Evolutionary conservation across 2,888 invertebrate species (phyloP), one percentile per base, ranked within the genome.

Genomic region (Drosophila leonis): DNA sequence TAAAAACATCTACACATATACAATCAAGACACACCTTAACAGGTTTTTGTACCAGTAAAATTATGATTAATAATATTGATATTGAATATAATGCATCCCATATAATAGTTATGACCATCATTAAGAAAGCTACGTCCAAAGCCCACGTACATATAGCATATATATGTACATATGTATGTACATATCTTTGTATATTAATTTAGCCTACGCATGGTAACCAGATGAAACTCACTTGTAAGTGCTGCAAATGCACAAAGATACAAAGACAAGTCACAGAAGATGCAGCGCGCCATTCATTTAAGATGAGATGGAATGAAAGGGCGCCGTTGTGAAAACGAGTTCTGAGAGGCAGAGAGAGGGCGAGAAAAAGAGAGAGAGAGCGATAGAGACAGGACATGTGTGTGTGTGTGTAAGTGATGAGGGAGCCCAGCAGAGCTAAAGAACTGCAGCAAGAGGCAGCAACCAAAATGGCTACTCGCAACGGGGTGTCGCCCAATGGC

Each of bases 391-490:
- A 37, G n/a, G 5, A 6, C 12, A 41, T 27, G 15, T 24, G 18
- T 20, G 18, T 54, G 35, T 54, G 37, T 29, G 37, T n/a, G 39
- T n/a, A n/a, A 6, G 18, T 24, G 33, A 13, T 18, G 51, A 44
- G 56, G 54, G 64, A 59, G 60, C 10, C 29, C 42, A 52, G 54
- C 67, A 68, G 49, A 46, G 44, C 29, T 44, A 60, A 65, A 67
- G 72, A 84, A 72, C 41, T 65, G 74, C 72, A 64, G 66, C 37
- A 67, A 72, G 24, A 37, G 41, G 24, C 48, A 20, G 18, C 61
- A 69, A 48, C 65, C 73, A 82, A 85, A 87, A 84, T 89, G 88
- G 84, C 88, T 89, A 75, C 75, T 55, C 42, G 42, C 55, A 52
- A 54, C 77, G 51, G 69, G 65, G 72, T 61, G 69, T 72, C 33